These are phyloP conservation scores for Mythimna vitellina DNA, from an alignment of 2,888 invertebrate species.

Conservation along the genomic window DNA sequence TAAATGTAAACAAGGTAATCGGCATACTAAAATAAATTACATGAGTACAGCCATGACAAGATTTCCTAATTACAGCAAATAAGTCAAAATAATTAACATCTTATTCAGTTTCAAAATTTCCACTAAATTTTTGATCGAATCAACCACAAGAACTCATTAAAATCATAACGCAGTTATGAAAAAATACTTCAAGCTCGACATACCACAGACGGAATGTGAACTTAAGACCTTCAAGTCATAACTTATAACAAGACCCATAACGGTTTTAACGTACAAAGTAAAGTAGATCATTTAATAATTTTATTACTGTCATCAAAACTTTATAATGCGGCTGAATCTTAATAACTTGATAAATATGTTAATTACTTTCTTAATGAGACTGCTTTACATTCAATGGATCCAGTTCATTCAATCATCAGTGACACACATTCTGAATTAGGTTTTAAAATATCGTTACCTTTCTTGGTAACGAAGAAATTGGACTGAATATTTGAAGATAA, in stretches of 20 bases:
- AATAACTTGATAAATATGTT: constrained; percentile 56
- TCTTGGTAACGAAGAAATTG: not conserved
- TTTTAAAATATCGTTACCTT: constrained; percentile 8
- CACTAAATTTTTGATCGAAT: constrained; percentile 9
- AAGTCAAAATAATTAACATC: not conserved
- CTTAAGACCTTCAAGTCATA: constrained; percentile 24
- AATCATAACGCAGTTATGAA: constrained; percentile 10
- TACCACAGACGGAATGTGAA: constrained; percentile 31
- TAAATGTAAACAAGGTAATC: not conserved
- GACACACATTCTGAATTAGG: constrained; percentile 27
- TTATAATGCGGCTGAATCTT: constrained; percentile 42
- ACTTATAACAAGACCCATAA: constrained; percentile 34
- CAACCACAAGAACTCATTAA: constrained; percentile 4
- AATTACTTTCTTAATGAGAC: constrained; percentile 41
- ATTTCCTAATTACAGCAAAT: not conserved
- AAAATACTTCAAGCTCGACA: constrained; percentile 15
- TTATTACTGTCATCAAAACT: constrained; percentile 42
- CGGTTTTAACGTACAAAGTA: constrained; percentile 5
- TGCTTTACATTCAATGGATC: constrained; percentile 36
- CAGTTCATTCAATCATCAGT: constrained; percentile 31
- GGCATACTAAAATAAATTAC: not conserved
- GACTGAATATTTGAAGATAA: not conserved
- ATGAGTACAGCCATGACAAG: not conserved
- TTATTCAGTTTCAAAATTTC: not conserved
- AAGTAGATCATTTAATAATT: constrained; percentile 51